phyloP scores from a whole-genome alignment of 2,888 invertebrate genomes.

The Tetragonisca angustula region DNA sequence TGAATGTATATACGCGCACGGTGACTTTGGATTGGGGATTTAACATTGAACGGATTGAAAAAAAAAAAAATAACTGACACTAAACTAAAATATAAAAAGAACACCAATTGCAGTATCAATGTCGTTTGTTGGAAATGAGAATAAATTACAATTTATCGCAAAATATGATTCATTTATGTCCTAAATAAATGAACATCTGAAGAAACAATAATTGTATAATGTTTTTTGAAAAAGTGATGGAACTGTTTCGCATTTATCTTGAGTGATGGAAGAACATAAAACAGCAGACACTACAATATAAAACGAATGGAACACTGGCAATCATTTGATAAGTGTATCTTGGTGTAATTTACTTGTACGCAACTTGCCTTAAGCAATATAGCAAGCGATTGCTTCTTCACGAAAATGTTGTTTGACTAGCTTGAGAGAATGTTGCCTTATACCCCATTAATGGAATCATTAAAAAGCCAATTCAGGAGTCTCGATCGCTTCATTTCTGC shows the following conservation, averaged over 20 bases:
- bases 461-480: not conserved
- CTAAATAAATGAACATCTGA: too few relatives aligned
- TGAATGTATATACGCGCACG: not conserved
- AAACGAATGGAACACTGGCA: not conserved
- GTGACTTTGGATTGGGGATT: not conserved
- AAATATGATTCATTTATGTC: too few relatives aligned
- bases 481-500: not conserved
- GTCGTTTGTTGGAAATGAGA: too few relatives aligned
- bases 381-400: not conserved
- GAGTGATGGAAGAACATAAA: not conserved
- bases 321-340: constrained; percentile 11
- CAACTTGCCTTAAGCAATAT: not conserved
- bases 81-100: too few relatives aligned
- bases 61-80: not conserved
- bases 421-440: not conserved
- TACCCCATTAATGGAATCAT: not conserved
- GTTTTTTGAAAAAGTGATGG: too few relatives aligned
- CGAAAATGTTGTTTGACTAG: constrained; percentile 1
- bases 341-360: constrained; percentile 13
- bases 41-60: not conserved
- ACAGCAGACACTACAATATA: not conserved
- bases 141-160: too few relatives aligned
- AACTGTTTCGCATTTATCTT: too few relatives aligned
- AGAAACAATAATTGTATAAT: too few relatives aligned
- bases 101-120: too few relatives aligned